These are phyloP conservation scores for Papilio elwesi DNA, from an alignment of 2,888 invertebrate genomes.

Conservation along the genomic window DNA sequence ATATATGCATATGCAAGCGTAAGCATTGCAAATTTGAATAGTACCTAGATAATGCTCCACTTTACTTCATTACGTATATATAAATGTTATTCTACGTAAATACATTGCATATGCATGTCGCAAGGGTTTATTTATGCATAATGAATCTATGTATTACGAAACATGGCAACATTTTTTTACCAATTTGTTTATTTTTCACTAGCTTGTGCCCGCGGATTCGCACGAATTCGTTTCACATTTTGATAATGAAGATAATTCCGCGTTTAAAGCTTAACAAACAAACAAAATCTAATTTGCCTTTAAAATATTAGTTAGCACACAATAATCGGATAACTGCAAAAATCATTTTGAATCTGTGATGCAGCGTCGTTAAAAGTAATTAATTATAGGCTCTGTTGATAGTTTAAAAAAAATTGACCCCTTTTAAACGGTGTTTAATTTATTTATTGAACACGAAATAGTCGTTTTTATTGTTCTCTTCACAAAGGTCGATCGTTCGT, in stretches of 20 bases:
- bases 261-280: too few relatives aligned
- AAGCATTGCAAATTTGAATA: slow-evolving; percentile 35
- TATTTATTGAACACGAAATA: slow-evolving; percentile 14
- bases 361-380: too few relatives aligned
- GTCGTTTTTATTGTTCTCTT: slow-evolving; percentile 27
- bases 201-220: too few relatives aligned
- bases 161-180: slow-evolving; percentile 11
- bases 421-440: background rate
- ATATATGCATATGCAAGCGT: slow-evolving; percentile 23
- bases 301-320: background rate
- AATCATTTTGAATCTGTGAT: too few relatives aligned
- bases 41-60: slow-evolving; percentile 31
- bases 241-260: slow-evolving; percentile 25
- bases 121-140: slow-evolving; percentile 37
- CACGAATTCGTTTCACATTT: too few relatives aligned
- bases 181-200: background rate
- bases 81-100: slow-evolving; percentile 39
- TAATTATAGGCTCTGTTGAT: background rate
- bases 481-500: slow-evolving; percentile 19
- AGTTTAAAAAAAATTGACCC: background rate
- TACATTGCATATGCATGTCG: slow-evolving; percentile 31
- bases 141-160: slow-evolving; percentile 30
- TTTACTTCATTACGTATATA: slow-evolving; percentile 37
- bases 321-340: too few relatives aligned
- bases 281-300: too few relatives aligned